phyloP scores from a whole-genome alignment of 2,113 vertebrate species.

The Psilopsiagon aurifrons region DNA sequence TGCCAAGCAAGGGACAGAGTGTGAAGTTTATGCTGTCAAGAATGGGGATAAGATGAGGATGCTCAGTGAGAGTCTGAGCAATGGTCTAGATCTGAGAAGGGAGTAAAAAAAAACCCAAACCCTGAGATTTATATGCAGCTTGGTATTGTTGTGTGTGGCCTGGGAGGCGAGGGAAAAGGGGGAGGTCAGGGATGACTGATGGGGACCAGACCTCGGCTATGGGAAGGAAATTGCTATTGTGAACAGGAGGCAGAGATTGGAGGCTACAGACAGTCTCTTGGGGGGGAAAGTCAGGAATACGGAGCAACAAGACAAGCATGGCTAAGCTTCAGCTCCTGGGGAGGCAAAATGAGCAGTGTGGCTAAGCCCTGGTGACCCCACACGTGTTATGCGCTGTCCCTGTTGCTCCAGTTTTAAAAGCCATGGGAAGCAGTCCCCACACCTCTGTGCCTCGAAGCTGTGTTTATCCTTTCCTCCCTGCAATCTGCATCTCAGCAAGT shows the following conservation, averaged over 20 bases:
- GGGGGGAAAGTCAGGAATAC: background rate
- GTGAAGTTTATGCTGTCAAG: background rate
- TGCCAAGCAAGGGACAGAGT: background rate
- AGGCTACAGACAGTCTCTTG: background rate
- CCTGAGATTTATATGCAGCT: background rate
- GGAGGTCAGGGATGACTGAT: background rate
- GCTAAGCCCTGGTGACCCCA: rapidly evolving
- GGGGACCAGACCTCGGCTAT: background rate
- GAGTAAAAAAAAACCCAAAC: background rate
- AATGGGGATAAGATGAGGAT: background rate
- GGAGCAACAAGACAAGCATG: background rate
- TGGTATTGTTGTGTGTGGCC: background rate
- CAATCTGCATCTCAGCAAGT: background rate
- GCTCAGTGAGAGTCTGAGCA: background rate
- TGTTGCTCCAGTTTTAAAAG: background rate
- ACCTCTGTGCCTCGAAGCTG: rapidly evolving
- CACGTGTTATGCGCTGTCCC: rapidly evolving
- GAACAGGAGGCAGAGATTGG: background rate
- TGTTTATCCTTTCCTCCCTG: background rate
- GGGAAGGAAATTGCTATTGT: slow-evolving; percentile 23
- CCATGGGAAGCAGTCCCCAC: background rate
- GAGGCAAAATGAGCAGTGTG: background rate
- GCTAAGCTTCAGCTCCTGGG: background rate
- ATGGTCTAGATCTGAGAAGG: background rate
- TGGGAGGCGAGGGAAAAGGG: background rate